Base-by-base conservation (phyloP, 1,140 invertebrate genomes). In the Sycophila sp. region DNA sequence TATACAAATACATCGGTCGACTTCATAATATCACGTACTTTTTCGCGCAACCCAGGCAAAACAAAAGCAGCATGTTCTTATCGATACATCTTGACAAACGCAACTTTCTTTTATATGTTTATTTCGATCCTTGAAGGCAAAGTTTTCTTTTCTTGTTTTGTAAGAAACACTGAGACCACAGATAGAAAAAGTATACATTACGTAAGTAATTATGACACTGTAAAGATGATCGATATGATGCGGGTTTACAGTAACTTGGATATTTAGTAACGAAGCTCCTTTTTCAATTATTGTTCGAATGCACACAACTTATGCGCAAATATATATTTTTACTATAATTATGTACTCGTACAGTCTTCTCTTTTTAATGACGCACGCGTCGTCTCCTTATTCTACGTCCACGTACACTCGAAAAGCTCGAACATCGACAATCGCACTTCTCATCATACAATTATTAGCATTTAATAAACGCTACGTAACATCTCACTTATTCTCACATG, bases 341-440 rank as follows among this genome's bases (percentile, higher is more conserved):
- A 58, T 62, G 19, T 63, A 69, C 13, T 63, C 15, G 36, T 70
- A 63, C 68, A 70, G 68, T 70, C 60, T 70, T 70, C 17, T 63
- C 17, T 49, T 36, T 62, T 63, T 45, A 56, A 62, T n/a, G 59
- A 63, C 34, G 26, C 2, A 4, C 36, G 22, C 22, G 56, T 69
- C 55, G 8, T 22, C 1, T n/a, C 15, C 11, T 47, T 34, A 17
- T 49, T 11, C 32, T 32, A 42, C 24, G 24, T n/a, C 30, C n/a
- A 28, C 34, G 28, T 24, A 22, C 13, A 56, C 26, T 56, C 19
- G 34, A 26, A 63, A 55, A 70, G 49, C 19, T 70, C 26, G 51
- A 24, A 56, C 30, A 56, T 64, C 36, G 26, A 30, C 49, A 28
- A 26, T 24, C 59, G 40, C 68, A 40, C 45, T 36, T 63, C 45